phyloP scores from a whole-genome alignment of 2,888 invertebrate genomes.

The Dasypogon diadema region DNA sequence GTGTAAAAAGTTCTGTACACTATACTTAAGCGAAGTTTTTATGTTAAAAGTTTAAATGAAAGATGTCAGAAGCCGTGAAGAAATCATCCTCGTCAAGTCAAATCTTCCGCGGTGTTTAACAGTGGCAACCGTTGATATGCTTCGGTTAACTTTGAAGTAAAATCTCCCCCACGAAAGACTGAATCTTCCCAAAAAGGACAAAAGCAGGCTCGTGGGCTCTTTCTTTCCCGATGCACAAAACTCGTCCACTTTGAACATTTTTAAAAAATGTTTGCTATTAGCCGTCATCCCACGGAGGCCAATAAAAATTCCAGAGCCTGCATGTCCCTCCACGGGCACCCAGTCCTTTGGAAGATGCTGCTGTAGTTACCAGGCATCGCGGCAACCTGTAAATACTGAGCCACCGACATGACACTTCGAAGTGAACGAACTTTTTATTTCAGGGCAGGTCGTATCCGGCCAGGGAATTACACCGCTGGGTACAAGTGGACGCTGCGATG shows the following conservation, averaged over 20 bases:
- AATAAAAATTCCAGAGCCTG: constrained; percentile 36
- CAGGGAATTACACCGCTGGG: background rate
- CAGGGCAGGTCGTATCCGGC: background rate
- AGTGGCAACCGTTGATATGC: background rate
- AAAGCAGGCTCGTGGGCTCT: background rate
- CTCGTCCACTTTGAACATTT: background rate
- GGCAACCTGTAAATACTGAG: background rate
- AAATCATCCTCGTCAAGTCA: background rate
- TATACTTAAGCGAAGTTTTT: no score
- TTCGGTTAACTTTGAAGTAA: background rate
- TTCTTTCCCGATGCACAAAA: background rate
- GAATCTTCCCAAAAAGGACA: background rate
- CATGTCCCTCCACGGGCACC: background rate
- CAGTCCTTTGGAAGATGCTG: background rate
- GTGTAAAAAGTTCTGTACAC: no score
- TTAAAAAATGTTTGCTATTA: background rate
- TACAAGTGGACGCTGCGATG: constrained; percentile 33
- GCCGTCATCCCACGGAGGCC: background rate
- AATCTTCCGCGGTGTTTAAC: background rate
- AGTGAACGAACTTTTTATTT: constrained; percentile 37
- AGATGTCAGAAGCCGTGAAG: background rate
- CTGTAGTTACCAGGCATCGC: background rate
- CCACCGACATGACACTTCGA: background rate
- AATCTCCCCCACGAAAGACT: background rate
- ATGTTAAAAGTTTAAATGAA: background rate